Conservation (phyloP, 2,113 vertebrate genomes). For the Callipepla squamata region DNA sequence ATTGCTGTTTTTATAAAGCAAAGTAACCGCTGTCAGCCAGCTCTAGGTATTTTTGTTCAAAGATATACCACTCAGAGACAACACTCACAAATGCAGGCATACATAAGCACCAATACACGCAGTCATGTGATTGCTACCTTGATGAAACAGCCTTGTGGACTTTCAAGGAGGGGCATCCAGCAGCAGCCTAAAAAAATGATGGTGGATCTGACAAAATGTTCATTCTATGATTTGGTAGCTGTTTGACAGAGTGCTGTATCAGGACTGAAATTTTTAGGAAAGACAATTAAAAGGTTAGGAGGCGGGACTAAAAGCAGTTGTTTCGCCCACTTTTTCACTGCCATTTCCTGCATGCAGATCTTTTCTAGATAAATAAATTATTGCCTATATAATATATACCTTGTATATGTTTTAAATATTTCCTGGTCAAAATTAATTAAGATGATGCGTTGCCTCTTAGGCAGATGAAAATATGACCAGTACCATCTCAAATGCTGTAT, state of each 20-base stretch:
- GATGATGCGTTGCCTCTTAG: not conserved
- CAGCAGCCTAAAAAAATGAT: not conserved
- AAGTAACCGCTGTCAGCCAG: not conserved
- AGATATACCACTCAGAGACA: not conserved
- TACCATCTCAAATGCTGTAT: not conserved
- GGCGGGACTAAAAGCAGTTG: not conserved
- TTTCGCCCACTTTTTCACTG: not conserved
- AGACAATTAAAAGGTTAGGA: not conserved
- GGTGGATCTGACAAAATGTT: not conserved
- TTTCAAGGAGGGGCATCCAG: not conserved
- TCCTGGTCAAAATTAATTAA: not conserved
- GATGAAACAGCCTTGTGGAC: not conserved
- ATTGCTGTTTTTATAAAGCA: conserved; percentile 2
- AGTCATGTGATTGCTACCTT: not conserved
- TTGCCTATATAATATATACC: not conserved
- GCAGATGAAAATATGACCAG: not conserved
- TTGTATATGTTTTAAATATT: not conserved
- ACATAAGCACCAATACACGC: not conserved
- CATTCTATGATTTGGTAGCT: not conserved
- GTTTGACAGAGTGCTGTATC: not conserved
- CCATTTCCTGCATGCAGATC: not conserved
- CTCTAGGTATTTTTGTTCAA: not conserved
- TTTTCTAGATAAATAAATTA: not conserved
- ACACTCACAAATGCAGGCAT: not conserved
- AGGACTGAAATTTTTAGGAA: not conserved